Base-by-base conservation (phyloP, 2,888 invertebrate species). In the Drosophila prolongata region DNA sequence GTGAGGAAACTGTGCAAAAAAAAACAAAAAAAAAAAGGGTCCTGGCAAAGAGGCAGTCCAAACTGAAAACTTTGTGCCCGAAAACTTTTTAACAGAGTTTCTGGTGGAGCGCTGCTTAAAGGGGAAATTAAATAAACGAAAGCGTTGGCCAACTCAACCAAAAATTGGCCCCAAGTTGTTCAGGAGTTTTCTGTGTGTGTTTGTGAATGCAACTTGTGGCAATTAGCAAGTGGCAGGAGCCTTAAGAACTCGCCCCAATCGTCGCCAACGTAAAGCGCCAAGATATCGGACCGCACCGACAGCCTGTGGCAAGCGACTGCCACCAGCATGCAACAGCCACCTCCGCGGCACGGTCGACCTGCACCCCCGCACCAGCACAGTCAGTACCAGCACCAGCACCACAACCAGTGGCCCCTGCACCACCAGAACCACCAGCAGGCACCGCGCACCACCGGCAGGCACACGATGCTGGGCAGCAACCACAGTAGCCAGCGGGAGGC, bases 261-360 rank as follows among this genome's bases (percentile, higher is more conserved):
- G 6, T 11, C 50, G 3, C 16, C 40, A 30, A 24, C 37, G 19
- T 13, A 83, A 83, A 72, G 85, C 86, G 71, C 87, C 90, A 91
- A 79, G 61, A 90, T 90, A 89, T 91, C 91, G 77, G 91, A 91
- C 78, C 87, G 80, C 72, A 91, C 91, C 66, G 90, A 90, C 52
- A 91, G 91, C 71, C 75, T 91, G 68, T 90, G 90, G 89, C 91
- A 91, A 78, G 81, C 85, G 72, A 85, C 89, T 67, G 86, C 80
- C 76, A 79, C 66, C 80, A 86, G 85, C 79, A 89, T 89, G 89
- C 87, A 71, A 66, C 67, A 77, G 62, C 77, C 82, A 14, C 84
- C 73, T 27, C 76, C 72, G 30, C 67, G 76, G 37, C 88, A 88
- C 75, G 87, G 83, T 66, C 61, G 86, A 55, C 57, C 58, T 27